Evolutionary conservation across 2,113 vertebrate genomes (phyloP), one percentile per base, ranked within the genome.

Genomic region (Pionites leucogaster): DNA sequence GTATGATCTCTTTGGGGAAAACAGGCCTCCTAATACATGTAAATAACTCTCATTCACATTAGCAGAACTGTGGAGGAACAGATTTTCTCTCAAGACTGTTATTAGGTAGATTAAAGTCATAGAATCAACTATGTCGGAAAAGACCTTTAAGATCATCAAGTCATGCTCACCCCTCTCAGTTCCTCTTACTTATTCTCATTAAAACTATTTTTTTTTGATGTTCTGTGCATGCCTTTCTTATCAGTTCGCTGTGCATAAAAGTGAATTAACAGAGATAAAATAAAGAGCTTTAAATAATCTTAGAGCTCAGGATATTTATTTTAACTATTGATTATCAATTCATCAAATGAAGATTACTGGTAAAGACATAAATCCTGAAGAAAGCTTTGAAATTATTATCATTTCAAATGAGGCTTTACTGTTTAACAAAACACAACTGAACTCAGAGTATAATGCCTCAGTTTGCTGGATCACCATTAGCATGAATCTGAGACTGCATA

Each of bases 1-100:
- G n/a, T 89, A 94, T 77, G 71, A 91, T 97, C 77, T 93, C 60
- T 67, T 72, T 52, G 27, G 60, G 74, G 68, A 94, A 96, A 91
- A 86, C 28, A 75, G 82, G 31, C 33, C n/a, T 84, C 19, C 42
- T 90, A 97, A 88, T 88, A 82, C 41, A 90, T 81, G 80, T 88
- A 96, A 95, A 96, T 94, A 94, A 90, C 49, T 90, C 23, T 62
- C 20, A 25, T 82, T 82, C 81, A 64, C 24, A 55, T 90, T 67
- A 90, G 69, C 81, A 82, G 68, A 86, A 96, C 37, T 80, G 72
- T 46, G 82, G 39, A 89, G 60, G 65, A 93, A 82, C 12, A 82
- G 62, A 93, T 84, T 91, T 79, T 89, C 79, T 90, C 46, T 70
- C 44, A 65, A 88, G 80, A 90, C 41, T 92, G n/a, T 64, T 80